Percentiles rank a stretch among this genome's conserved stretches.
Conservation (phyloP, 2,113 vertebrate genomes). For the Genyomyrus donnyi region DNA sequence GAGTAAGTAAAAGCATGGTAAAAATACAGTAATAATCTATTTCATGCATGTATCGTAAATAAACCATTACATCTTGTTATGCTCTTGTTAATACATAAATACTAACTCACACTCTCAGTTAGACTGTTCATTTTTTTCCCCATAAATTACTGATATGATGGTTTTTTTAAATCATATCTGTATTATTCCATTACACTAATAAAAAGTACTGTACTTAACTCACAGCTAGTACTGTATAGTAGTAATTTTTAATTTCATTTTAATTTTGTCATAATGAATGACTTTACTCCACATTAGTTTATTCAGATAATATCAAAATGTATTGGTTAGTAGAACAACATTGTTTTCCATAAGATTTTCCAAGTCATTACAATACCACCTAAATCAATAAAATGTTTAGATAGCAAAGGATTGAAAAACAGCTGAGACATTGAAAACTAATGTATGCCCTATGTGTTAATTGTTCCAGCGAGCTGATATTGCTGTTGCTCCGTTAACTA, state of each 20-base stretch:
- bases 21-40: not conserved
- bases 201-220: not conserved
- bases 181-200: not conserved
- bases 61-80: not conserved
- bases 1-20: slow-evolving; percentile 58
- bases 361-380: no score
- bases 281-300: not conserved
- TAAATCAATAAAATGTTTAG: not conserved
- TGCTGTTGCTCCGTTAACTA: slow-evolving; percentile 94
- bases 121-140: not conserved
- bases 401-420: not conserved
- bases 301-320: not conserved
- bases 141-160: not conserved
- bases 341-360: not conserved
- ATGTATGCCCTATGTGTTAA: slow-evolving; percentile 40
- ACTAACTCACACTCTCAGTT: not conserved
- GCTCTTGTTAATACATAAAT: not conserved
- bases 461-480: slow-evolving; percentile 89
- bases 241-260: not conserved
- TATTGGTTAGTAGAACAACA: not conserved
- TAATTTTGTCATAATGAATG: not conserved
- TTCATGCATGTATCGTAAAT: not conserved
- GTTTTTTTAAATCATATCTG: not conserved
- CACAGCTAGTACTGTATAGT: not conserved
- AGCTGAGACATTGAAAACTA: slow-evolving; percentile 14